These are phyloP conservation scores for Australoheros facetus DNA, from an alignment of 2,797 vertebrate genomes.

Conservation along the genomic window DNA sequence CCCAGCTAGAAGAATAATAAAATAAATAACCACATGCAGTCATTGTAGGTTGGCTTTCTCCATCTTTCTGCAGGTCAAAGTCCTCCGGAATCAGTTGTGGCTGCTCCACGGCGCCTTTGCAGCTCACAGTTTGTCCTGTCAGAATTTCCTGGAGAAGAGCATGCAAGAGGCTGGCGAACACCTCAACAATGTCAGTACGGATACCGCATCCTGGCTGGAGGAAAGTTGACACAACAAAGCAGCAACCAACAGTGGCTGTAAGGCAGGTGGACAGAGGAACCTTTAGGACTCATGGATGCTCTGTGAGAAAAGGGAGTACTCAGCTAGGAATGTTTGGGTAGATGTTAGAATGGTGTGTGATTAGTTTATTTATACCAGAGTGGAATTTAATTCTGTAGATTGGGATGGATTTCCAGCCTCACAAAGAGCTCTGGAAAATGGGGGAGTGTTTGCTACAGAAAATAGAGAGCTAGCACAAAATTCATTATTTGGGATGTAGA, in stretches of 20 bases:
- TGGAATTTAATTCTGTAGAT: not conserved
- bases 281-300: not conserved
- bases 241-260: fast-evolving
- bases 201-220: constrained; percentile 90
- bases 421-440: not conserved
- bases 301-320: not conserved
- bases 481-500: not conserved
- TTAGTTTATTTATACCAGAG: constrained; percentile 23
- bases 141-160: constrained; percentile 89
- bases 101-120: constrained; percentile 90
- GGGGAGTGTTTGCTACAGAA: not conserved
- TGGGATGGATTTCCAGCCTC: not conserved
- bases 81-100: constrained; percentile 89
- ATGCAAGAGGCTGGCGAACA: constrained; percentile 82
- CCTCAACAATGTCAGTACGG: constrained; percentile 78
- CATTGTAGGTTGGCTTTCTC: not conserved
- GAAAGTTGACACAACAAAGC: constrained; percentile 76
- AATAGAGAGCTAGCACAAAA: not conserved
- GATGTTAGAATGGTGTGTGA: not conserved
- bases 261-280: not conserved
- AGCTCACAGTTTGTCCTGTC: constrained; percentile 86
- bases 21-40: not conserved
- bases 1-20: not conserved
- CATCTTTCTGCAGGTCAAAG: constrained; percentile 84
- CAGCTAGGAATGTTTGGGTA: not conserved